phyloP scores from a whole-genome alignment of 2,888 invertebrate species.

The Drosophila robusta region DNA sequence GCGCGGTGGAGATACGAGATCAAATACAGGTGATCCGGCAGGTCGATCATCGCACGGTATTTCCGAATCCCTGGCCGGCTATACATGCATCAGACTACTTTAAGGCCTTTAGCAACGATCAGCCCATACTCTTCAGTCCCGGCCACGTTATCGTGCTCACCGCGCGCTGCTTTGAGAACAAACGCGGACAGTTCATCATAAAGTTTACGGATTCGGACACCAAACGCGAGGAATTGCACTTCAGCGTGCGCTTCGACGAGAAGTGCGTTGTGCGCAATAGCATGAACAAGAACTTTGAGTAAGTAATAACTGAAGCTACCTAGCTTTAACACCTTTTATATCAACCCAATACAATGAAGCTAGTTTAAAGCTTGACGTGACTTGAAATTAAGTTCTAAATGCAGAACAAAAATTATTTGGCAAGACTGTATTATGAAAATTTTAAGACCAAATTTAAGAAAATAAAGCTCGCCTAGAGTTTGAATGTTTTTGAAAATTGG shows the following conservation, averaged over 20 bases:
- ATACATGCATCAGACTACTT: constrained; percentile 83
- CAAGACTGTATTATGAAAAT: neutral
- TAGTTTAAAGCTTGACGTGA: neutral
- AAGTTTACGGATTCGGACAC: constrained; percentile 84
- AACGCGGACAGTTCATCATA: constrained; percentile 83
- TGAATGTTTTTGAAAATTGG: neutral
- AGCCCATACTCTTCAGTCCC: constrained; percentile 83
- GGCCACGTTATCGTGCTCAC: constrained; percentile 84
- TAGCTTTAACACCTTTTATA: neutral
- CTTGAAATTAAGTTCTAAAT: no score
- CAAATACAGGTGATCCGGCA: constrained; percentile 84
- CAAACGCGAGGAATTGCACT: constrained; percentile 83
- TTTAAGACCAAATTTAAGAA: no score
- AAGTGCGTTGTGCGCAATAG: constrained; percentile 82
- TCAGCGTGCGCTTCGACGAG: constrained; percentile 84
- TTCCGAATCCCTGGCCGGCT: constrained; percentile 84
- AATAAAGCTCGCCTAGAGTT: constrained; percentile 1
- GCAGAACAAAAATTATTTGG: neutral
- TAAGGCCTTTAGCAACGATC: constrained; percentile 84
- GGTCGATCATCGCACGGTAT: constrained; percentile 84
- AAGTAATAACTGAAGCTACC: constrained; percentile 44
- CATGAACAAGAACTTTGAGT: constrained; percentile 84
- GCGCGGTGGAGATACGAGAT: constrained; percentile 82
- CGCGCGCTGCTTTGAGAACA: constrained; percentile 83
- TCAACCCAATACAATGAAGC: neutral